phyloP scores from a whole-genome alignment of 1,140 invertebrate genomes.

The Spodoptera litura region DNA sequence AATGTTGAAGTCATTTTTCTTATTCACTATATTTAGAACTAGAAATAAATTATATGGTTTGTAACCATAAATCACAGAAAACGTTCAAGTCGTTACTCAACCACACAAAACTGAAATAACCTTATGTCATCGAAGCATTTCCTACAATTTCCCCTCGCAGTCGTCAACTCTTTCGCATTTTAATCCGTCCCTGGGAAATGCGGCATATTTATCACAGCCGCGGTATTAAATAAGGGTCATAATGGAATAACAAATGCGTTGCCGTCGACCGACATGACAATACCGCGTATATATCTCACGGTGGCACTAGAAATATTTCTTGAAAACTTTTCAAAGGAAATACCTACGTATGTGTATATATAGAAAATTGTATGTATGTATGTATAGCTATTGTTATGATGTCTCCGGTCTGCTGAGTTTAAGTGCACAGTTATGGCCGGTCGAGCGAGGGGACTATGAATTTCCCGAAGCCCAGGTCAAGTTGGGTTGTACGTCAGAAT shows the following conservation, averaged over 20 bases:
- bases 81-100: constrained; percentile 12
- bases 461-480: constrained; percentile 25
- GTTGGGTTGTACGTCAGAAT: constrained; percentile 13
- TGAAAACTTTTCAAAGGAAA: constrained; percentile 33
- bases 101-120: constrained; percentile 34
- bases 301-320: constrained; percentile 35
- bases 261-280: constrained; percentile 60
- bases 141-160: constrained; percentile 40
- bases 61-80: neutral
- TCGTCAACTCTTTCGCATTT: constrained; percentile 61
- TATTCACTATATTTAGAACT: too few species aligned
- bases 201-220: constrained; percentile 64
- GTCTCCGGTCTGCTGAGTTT: constrained; percentile 17
- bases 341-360: neutral
- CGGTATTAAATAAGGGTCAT: constrained; percentile 73
- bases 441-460: constrained; percentile 23
- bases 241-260: constrained; percentile 71
- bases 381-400: constrained; percentile 35
- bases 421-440: constrained; percentile 27
- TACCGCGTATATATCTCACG: constrained; percentile 58
- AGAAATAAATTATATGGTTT: neutral
- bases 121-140: constrained; percentile 32
- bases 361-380: constrained; percentile 27
- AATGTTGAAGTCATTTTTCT: too few species aligned
- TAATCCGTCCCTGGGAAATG: constrained; percentile 58